phyloP scores from a whole-genome alignment of 2,113 vertebrate species.

The Psammodynastes pulverulentus region DNA sequence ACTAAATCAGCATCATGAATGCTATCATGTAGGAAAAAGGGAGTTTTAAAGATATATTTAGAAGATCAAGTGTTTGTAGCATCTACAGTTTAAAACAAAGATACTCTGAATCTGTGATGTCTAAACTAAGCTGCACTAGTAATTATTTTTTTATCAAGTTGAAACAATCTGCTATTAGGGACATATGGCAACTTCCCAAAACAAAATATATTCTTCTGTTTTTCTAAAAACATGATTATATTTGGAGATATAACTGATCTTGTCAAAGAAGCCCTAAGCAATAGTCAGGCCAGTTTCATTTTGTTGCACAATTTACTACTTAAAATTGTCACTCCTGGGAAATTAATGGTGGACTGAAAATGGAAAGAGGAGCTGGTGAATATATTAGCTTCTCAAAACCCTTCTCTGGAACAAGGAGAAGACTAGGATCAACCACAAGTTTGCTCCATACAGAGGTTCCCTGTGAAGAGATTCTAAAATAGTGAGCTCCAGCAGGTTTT shows the following conservation, averaged over 20 bases:
- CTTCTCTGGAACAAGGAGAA: background rate
- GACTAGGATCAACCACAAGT: background rate
- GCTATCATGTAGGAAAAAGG: background rate
- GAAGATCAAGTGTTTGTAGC: background rate
- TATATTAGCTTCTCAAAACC: background rate
- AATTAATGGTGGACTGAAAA: background rate
- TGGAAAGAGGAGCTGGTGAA: background rate
- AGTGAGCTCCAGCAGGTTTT: background rate
- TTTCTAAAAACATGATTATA: constrained; percentile 12
- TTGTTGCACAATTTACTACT: background rate
- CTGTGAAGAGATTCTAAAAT: too few relatives aligned
- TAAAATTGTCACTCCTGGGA: background rate
- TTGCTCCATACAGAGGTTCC: too few relatives aligned
- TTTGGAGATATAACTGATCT: constrained; percentile 7
- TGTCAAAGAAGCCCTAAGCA: background rate
- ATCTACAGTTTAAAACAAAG: background rate
- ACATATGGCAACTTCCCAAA: background rate
- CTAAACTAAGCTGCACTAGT: background rate
- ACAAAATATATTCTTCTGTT: background rate
- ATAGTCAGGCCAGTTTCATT: background rate
- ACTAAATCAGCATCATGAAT: constrained; percentile 15
- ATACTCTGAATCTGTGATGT: background rate
- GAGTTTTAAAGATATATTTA: background rate
- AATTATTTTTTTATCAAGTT: constrained; percentile 13
- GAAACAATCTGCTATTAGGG: constrained; percentile 1